Conservation (phyloP, 2,797 vertebrate species). For the Chaenodraco wilsoni region DNA sequence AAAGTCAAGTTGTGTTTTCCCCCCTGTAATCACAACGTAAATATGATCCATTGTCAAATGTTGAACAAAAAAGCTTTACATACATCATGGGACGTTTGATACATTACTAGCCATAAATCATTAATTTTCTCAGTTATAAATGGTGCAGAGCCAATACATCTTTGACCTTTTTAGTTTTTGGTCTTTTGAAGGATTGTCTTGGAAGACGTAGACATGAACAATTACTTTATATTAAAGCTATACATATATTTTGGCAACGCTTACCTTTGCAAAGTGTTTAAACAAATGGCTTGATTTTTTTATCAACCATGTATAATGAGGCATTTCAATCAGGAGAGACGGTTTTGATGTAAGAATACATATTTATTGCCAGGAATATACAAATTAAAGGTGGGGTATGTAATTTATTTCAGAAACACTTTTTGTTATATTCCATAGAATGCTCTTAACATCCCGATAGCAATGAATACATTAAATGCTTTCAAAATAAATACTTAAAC, state of each 20-base stretch:
- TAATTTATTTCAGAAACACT: too few relatives aligned
- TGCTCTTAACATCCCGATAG: too few relatives aligned
- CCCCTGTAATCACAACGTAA: conserved; percentile 31
- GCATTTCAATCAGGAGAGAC: too few relatives aligned
- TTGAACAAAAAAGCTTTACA: conserved; percentile 38
- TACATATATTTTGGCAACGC: background rate
- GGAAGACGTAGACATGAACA: conserved; percentile 31
- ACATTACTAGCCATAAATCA: conserved; percentile 60
- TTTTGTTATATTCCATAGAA: too few relatives aligned
- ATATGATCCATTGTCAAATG: conserved; percentile 50
- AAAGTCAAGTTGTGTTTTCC: conserved; percentile 22
- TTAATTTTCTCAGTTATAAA: conserved; percentile 34
- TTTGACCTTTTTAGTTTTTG: background rate
- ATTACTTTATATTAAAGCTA: background rate
- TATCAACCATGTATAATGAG: background rate
- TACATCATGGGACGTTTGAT: conserved; percentile 55
- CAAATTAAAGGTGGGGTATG: too few relatives aligned
- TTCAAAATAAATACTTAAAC: too few relatives aligned
- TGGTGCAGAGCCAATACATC: conserved; percentile 20
- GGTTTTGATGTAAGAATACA: too few relatives aligned
- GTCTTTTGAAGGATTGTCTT: conserved; percentile 31
- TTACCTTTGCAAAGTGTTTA: background rate
- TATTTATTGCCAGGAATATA: too few relatives aligned
- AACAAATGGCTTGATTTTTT: background rate
- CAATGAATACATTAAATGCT: too few relatives aligned